phyloP scores from a whole-genome alignment of 2,113 vertebrate genomes.

The Isurus oxyrinchus region DNA sequence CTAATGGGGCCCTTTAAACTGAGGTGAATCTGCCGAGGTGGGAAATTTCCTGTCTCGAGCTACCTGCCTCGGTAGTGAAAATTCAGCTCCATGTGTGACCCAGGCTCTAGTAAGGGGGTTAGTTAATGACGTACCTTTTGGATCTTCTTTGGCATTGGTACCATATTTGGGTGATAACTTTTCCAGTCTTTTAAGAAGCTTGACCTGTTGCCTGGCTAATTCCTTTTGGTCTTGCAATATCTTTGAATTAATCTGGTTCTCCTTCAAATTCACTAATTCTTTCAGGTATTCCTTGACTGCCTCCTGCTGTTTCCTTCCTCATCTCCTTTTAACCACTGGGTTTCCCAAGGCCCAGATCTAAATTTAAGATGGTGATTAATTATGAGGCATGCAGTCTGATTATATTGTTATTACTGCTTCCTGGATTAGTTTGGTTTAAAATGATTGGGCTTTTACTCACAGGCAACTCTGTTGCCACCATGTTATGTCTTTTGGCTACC shows the following conservation, averaged over 20 bases:
- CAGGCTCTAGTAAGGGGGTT: too few relatives aligned
- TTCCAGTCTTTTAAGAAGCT: conserved; percentile 39
- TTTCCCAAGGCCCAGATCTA: background rate
- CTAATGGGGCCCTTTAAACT: too few relatives aligned
- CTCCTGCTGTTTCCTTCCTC: conserved; percentile 15
- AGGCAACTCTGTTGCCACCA: too few relatives aligned
- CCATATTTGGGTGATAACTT: conserved; percentile 34
- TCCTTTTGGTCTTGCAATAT: conserved; percentile 38
- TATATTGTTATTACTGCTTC: background rate
- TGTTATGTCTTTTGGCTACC: too few relatives aligned
- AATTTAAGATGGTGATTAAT: background rate
- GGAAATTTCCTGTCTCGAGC: too few relatives aligned
- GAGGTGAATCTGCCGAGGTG: too few relatives aligned
- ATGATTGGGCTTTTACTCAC: too few relatives aligned
- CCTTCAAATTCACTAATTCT: conserved; percentile 34
- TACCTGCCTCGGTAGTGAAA: too few relatives aligned
- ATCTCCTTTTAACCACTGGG: too few relatives aligned
- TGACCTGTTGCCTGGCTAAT: conserved; percentile 37
- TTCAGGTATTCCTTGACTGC: conserved; percentile 39
- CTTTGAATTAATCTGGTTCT: conserved; percentile 7
- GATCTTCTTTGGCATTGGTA: background rate
- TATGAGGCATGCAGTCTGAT: background rate
- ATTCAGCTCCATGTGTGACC: too few relatives aligned
- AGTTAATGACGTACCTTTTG: background rate
- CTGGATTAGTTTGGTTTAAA: background rate